Evolutionary conservation across 2,888 invertebrate genomes (phyloP), one percentile per base, ranked within the genome.

Genomic region (Hecatera dysodea): DNA sequence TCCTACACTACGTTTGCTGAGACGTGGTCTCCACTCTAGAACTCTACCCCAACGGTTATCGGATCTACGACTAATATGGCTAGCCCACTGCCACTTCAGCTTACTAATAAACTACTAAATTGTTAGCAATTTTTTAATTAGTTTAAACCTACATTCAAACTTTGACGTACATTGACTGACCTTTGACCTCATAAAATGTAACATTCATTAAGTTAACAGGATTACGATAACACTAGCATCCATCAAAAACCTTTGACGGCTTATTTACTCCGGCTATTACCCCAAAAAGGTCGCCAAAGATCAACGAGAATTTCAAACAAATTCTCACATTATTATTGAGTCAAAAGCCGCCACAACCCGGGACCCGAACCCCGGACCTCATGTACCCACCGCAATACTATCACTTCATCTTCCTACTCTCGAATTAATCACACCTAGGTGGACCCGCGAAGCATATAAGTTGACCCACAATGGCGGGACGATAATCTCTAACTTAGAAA

Each of bases 391-490:
- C 83, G 24, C 74, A 67, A 19, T 61, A 60, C 57, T 64, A 65
- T 78, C 63, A 63, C 55, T 74, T 61, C 67, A 72, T 82, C 66
- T 69, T 62, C 12, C n/a, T 62, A 67, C 77, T 80, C 68, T 57
- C 27, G 46, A 66, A 75, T 82, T 82, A 77, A 80, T 82, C 80
- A 75, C 66, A 46, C 56, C n/a, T 27, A 46, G 39, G 9, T 62
- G 46, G 67, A 56, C 67, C 81, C 80, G 17, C 74, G 60, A 36
- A 62, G 65, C 80, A 74, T 82, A 82, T 84, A 68, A 84, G 70
- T 44, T 71, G 63, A 79, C 76, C 76, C 81, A 5, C 73, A 76
- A 75, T 56, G 24, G 63, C 60, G 55, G 52, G 22, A 68, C 67
- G 83, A 85, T 83, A 83, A 83, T 85, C 71, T 67, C 65, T 22